Evolutionary conservation across 2,113 vertebrate species (phyloP).

Genomic region (Rhinolophus ferrumequinum): DNA sequence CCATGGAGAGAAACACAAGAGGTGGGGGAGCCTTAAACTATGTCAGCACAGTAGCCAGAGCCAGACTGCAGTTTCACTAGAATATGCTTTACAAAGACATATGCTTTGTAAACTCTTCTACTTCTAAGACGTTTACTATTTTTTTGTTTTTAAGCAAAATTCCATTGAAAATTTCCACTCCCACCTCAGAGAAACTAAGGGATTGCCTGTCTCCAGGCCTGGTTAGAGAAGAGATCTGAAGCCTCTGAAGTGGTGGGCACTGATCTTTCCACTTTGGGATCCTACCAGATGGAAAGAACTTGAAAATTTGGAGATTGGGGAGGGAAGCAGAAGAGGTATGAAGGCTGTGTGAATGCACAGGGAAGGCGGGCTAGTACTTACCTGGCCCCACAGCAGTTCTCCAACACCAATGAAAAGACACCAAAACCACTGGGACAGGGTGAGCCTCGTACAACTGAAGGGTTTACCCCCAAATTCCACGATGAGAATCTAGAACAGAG

Average conservation of each 20-base stretch:
- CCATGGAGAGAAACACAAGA: neutral
- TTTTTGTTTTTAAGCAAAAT: neutral
- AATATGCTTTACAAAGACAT: neutral
- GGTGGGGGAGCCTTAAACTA: neutral
- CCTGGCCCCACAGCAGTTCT: conserved; percentile 99
- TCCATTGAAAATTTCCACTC: neutral
- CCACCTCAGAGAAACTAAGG: neutral
- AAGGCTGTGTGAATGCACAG: fast-evolving
- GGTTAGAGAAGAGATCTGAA: neutral
- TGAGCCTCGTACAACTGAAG: conserved; percentile 95
- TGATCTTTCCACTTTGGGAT: too few species aligned
- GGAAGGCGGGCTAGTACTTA: conserved; percentile 76
- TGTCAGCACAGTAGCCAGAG: neutral
- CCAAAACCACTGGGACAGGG: conserved; percentile 97
- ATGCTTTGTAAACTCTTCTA: neutral
- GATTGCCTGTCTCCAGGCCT: neutral
- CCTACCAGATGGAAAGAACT: neutral
- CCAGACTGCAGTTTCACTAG: neutral
- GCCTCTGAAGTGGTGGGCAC: neutral
- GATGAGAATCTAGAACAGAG: conserved; percentile 91
- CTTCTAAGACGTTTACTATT: neutral
- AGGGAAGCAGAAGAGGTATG: neutral
- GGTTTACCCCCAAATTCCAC: conserved; percentile 98
- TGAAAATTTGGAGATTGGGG: neutral
- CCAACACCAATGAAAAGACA: conserved; percentile 97